Conservation (phyloP, 2,888 invertebrate genomes). For the Callimorpha dominula region DNA sequence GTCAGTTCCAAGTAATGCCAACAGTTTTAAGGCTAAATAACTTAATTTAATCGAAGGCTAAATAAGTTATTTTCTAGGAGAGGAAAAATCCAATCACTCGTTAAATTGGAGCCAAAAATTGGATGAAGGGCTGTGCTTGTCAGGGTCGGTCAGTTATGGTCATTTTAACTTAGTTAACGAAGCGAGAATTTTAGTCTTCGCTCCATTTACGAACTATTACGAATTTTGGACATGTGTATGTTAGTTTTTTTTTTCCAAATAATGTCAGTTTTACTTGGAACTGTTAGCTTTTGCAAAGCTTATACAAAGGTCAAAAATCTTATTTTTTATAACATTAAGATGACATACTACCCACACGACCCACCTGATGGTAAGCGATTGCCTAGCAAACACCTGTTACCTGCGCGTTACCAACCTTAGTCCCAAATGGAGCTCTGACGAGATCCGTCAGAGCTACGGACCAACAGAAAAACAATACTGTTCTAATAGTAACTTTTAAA, state of each 20-base stretch:
- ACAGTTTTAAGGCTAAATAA: background rate
- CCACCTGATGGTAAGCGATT: too few species aligned
- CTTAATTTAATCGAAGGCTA: conserved; percentile 1
- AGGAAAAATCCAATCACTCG: conserved; percentile 10
- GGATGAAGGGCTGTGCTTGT: conserved; percentile 6
- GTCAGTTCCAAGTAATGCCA: background rate
- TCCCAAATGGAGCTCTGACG: too few species aligned
- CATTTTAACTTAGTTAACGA: background rate
- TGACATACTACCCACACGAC: background rate
- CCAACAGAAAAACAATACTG: too few species aligned
- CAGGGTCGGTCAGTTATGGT: conserved; percentile 10
- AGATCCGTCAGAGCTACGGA: too few species aligned
- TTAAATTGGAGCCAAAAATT: conserved; percentile 15
- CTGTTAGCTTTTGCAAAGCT: background rate
- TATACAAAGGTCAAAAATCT: background rate
- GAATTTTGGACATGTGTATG: background rate
- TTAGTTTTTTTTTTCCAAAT: background rate
- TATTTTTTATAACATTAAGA: background rate
- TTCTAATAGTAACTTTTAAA: too few species aligned
- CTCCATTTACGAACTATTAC: background rate
- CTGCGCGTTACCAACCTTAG: too few species aligned
- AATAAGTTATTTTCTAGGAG: conserved; percentile 11
- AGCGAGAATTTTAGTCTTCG: conserved; percentile 8
- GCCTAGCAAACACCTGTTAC: too few species aligned
- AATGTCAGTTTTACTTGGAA: too few species aligned